Evolutionary conservation across 2,888 invertebrate species (phyloP).

Genomic region (Drosophila niveifrons): DNA sequence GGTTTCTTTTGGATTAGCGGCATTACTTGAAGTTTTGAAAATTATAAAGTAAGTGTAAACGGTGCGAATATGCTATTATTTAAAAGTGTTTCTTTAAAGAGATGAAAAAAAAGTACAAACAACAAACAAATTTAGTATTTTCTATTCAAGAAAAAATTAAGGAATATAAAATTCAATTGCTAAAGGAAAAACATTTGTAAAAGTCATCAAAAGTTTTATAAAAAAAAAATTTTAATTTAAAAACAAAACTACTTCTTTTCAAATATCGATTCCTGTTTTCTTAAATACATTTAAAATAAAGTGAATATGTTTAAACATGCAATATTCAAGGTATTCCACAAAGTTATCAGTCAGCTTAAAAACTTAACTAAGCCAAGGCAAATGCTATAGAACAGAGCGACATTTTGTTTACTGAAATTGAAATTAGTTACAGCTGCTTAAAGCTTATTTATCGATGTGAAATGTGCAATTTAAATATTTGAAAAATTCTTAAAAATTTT

Average conservation of each 20-base stretch:
- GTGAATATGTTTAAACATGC: background rate
- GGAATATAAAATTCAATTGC: no score
- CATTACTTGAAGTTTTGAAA: slow-evolving; percentile 5
- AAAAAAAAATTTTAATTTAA: background rate
- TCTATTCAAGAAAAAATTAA: no score
- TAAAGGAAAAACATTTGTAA: no score
- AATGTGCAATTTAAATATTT: no score
- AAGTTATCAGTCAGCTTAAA: background rate
- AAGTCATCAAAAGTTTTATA: no score
- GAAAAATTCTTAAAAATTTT: no score
- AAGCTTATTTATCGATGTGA: no score
- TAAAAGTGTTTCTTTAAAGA: no score
- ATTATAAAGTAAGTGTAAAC: slow-evolving; percentile 36
- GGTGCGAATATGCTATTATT: slow-evolving; percentile 8
- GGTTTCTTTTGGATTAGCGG: slow-evolving; percentile 27
- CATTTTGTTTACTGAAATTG: background rate
- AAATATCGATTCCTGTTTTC: background rate
- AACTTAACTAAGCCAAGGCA: slow-evolving; percentile 1
- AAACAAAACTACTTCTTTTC: background rate
- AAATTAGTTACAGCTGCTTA: background rate
- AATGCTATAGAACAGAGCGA: background rate
- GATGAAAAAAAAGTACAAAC: no score
- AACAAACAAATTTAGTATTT: no score
- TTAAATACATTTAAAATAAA: no score
- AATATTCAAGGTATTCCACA: background rate